Conservation (phyloP, 2,888 invertebrate genomes). For the Macaria liturata region DNA sequence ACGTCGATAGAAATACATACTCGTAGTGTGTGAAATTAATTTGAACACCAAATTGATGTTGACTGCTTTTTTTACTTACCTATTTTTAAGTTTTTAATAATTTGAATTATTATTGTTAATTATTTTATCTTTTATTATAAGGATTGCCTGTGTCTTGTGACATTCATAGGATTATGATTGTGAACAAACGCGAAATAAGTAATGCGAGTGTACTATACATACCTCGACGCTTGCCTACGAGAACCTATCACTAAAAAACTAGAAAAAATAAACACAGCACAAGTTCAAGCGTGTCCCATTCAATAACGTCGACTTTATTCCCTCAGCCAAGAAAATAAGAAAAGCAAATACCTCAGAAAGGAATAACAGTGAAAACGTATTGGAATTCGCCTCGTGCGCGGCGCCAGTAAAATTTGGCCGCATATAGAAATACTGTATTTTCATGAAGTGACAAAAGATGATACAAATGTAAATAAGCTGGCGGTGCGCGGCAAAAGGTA, state of each 20-base stretch:
- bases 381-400: constrained; percentile 45
- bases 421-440: constrained; percentile 45
- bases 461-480: constrained; percentile 50
- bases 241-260: neutral
- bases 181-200: too few relatives aligned
- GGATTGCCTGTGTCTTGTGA: too few relatives aligned
- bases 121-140: too few relatives aligned
- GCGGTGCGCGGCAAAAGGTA: constrained; percentile 1
- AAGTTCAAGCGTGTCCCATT: constrained; percentile 11
- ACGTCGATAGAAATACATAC: too few relatives aligned
- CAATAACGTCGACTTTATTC: constrained; percentile 14
- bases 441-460: constrained; percentile 60
- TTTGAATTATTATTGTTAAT: too few relatives aligned
- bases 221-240: too few relatives aligned
- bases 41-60: too few relatives aligned
- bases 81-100: too few relatives aligned
- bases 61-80: too few relatives aligned
- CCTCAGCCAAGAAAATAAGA: constrained; percentile 25
- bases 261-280: constrained; percentile 2
- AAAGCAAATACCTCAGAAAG: constrained; percentile 37
- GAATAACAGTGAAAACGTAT: constrained; percentile 37
- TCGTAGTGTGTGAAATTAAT: too few relatives aligned
- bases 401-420: constrained; percentile 47
- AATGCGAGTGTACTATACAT: neutral
- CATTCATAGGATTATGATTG: too few relatives aligned